phyloP scores from a whole-genome alignment of 2,113 vertebrate genomes.

The Panthera leo region DNA sequence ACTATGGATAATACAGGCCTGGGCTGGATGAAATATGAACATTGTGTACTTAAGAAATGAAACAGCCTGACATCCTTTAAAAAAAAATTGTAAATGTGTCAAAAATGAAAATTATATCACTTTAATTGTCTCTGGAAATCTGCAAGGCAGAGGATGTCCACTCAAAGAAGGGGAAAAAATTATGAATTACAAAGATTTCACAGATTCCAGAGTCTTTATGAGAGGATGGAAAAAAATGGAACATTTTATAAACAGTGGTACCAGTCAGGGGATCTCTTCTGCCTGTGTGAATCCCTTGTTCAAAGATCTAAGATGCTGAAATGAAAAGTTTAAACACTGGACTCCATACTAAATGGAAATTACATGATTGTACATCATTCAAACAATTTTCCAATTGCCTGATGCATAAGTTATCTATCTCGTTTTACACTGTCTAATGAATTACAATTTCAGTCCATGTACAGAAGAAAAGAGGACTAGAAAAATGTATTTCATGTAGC shows the following conservation, averaged over 20 bases:
- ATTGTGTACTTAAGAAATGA: background rate
- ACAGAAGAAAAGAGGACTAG: background rate
- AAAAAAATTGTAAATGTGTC: background rate
- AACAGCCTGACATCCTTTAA: background rate
- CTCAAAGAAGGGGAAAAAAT: background rate
- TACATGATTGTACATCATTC: constrained; percentile 46
- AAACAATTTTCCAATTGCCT: constrained; percentile 54
- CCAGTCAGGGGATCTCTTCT: constrained; percentile 4
- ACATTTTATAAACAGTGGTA: constrained; percentile 42
- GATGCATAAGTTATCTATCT: constrained; percentile 14
- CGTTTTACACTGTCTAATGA: constrained; percentile 9
- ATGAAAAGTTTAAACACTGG: constrained; percentile 44
- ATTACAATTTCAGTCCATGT: background rate
- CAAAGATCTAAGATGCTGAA: constrained; percentile 29
- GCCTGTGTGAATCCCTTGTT: constrained; percentile 19
- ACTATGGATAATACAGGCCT: background rate
- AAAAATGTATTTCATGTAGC: background rate
- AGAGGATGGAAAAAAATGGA: constrained; percentile 49
- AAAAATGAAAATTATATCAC: constrained; percentile 14
- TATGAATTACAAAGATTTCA: constrained; percentile 36
- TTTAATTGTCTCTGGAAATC: constrained; percentile 37
- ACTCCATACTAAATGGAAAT: constrained; percentile 49
- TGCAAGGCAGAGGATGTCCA: background rate
- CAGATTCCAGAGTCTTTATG: background rate
- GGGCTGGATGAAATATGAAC: background rate